Evolutionary conservation across 2,797 vertebrate species (phyloP), one percentile per base, ranked within the genome.

Genomic region (Gallinago stenura): DNA sequence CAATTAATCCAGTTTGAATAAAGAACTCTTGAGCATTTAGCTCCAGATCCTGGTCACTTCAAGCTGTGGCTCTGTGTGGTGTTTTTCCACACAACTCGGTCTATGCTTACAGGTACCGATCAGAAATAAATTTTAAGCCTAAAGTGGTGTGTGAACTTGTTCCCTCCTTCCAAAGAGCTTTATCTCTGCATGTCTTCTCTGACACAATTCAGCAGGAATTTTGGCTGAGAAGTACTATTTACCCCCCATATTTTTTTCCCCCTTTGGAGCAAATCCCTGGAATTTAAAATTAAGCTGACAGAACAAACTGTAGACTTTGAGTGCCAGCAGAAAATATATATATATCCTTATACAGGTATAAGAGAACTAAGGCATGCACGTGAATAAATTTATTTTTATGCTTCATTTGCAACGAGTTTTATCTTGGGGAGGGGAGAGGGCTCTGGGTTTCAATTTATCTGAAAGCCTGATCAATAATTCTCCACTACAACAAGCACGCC

Each of bases 231-330:
- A 83, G 31, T 33, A 79, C 11, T 39, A 66, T 3, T 4, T 6
- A 43, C 14, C 4, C 22, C 24, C 7, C 7, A 1, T 0, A 0
- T 5, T 48, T 16, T 61, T 48, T 39, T 21, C 8, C 8, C 11
- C 8, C 20, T 78, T 75, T 33, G 13, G 39, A 70, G 26, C 25
- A 81, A 81, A 83, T 26, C 5, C 13, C 15, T 77, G 22, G 43
- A 89, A 56, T 66, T 87, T 87, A 64, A 75, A 66, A 58, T 57
- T 57, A 69, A 51, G 61, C 50, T 50, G 22, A 69, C 24, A 85
- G 53, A 89, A 83, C 26, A 92, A 83, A 73, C 2, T 9, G 39
- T 72, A 79, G 46, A 65, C 35, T 61, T 17, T 19, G 30, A 85
- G 50, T 26, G 85, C 87, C 92, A 79, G 18, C 12, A 39, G 37